Conservation (phyloP, 1,140 invertebrate species). For the Agrypnia vestita region DNA sequence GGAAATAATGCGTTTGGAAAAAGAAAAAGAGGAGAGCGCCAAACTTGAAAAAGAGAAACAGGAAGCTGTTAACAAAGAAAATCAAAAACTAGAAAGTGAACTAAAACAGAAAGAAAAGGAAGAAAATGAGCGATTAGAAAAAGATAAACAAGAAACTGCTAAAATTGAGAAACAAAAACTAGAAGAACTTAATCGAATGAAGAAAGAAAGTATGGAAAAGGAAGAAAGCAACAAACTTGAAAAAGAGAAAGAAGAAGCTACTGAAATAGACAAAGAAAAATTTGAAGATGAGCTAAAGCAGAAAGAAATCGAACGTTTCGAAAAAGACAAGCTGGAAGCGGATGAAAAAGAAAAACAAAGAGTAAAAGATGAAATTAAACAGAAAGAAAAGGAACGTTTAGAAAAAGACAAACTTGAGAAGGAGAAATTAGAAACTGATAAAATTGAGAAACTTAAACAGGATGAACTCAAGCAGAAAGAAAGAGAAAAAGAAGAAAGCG, state of each 20-base stretch:
- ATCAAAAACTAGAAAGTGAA: constrained; percentile 55
- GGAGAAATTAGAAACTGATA: background rate
- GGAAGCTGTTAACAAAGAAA: constrained; percentile 51
- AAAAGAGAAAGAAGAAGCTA: constrained; percentile 52
- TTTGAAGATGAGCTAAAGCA: constrained; percentile 25
- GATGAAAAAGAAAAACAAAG: constrained; percentile 10
- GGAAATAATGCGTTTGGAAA: constrained; percentile 35
- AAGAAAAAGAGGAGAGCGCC: constrained; percentile 32
- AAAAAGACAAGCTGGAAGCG: background rate
- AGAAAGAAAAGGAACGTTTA: constrained; percentile 54
- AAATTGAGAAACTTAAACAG: constrained; percentile 24
- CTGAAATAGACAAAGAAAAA: constrained; percentile 42
- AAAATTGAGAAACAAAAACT: background rate
- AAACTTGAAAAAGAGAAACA: constrained; percentile 28
- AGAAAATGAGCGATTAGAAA: constrained; percentile 44
- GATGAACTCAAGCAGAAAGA: constrained; percentile 14
- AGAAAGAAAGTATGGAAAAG: constrained; percentile 14
- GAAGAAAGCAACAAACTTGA: constrained; percentile 28
- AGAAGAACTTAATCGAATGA: no score
- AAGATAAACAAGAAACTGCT: constrained; percentile 2
- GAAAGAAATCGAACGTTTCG: constrained; percentile 43
- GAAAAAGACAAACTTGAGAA: constrained; percentile 55
- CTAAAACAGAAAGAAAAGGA: constrained; percentile 41
- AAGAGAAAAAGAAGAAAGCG: constrained; percentile 42
- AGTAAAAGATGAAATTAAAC: constrained; percentile 15